Conservation (phyloP, 2,888 invertebrate species). For the Lamellibrachia satsuma region DNA sequence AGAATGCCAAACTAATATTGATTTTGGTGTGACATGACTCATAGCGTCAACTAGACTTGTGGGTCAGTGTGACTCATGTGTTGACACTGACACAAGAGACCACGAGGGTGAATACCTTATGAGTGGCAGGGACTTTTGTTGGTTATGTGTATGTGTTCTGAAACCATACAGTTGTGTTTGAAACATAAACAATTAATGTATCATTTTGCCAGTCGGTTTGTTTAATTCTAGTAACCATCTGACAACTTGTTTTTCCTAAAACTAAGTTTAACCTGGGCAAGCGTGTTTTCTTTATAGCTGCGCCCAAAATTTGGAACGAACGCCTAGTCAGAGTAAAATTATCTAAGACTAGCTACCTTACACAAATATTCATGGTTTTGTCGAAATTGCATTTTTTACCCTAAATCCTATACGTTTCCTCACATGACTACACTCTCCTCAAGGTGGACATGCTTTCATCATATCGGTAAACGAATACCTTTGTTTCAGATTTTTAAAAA, state of each 20-base stretch:
- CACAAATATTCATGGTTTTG: no score
- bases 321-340: no score
- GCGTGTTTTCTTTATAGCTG: no score
- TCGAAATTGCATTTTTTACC: no score
- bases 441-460: neutral
- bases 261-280: no score
- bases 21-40: neutral
- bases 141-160: neutral
- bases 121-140: neutral
- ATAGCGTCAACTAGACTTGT: neutral
- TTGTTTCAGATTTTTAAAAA: no score
- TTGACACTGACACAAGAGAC: neutral
- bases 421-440: neutral
- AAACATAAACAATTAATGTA: neutral
- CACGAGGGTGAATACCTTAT: neutral
- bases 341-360: no score
- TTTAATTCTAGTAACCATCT: no score
- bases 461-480: neutral
- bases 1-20: neutral
- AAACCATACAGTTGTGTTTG: neutral
- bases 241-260: no score
- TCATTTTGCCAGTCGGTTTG: no score
- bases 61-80: neutral
- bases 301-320: no score
- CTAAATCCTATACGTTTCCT: no score